Evolutionary conservation across 2,797 vertebrate species (phyloP), one percentile per base, ranked within the genome.

Genomic region (Molossus molossus): DNA sequence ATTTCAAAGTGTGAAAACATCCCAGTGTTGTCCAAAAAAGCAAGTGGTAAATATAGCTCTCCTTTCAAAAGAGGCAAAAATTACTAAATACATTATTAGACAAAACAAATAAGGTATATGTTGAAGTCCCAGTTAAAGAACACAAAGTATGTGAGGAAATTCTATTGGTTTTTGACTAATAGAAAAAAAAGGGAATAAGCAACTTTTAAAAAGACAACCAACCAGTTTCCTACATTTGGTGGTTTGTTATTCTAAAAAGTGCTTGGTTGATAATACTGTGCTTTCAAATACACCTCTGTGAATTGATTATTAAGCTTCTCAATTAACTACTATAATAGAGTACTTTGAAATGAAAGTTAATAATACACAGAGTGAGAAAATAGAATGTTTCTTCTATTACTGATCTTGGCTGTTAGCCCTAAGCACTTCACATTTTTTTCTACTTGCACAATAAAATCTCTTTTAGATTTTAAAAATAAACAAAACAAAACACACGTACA

Each of bases 371-470:
- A 84, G 45, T 64, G 50, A 94, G 70, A 90, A 57, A 82, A 86
- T 0, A 95, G 53, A 86, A 37, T 50, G 11, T 77, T 67, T 80
- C 72, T 90, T 93, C 82, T 82, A 33, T 87, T 84, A 50, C 72
- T n/a, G 48, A 69, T 65, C 12, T 53, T 55, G 73, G 48, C 60
- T 72, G 20, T 69, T 57, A 69, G 82, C 20, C 29, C 20, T 50
- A 58, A 76, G 29, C 27, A 73, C 29, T 80, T 91, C 83, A 91
- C n/a, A 85, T 85, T 70, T 93, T 93, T 92, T 96, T 86, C 62
- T 87, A 88, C 88, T 58, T 73, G 79, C 23, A 76, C 15, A 82
- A 62, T 58, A 60, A 29, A 91, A 37, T 70, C 57, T 58, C 60
- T 75, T 58, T 58, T 23, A 53, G 87, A 87, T 86, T 90, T 92